These are phyloP conservation scores for Rutilus rutilus DNA, from an alignment of 2,113 vertebrate genomes.

Conservation along the genomic window DNA sequence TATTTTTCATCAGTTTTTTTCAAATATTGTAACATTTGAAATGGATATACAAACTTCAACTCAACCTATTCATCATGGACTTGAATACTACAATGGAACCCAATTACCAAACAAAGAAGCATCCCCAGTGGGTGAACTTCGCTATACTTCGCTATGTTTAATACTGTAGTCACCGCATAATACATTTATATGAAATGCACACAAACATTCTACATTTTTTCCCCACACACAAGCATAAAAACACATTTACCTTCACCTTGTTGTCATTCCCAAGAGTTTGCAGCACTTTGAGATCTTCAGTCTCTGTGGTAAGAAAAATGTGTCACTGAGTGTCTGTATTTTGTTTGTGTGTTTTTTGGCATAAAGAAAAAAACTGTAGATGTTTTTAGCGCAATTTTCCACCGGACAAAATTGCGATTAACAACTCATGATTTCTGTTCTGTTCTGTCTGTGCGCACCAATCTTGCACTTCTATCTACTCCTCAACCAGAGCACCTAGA, in stretches of 20 bases:
- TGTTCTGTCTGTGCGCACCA: too few relatives aligned
- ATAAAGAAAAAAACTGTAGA: neutral
- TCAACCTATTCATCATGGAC: neutral
- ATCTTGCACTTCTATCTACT: too few relatives aligned
- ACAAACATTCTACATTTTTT: neutral
- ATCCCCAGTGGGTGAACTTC: neutral
- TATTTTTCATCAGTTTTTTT: too few relatives aligned
- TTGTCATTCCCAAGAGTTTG: slow-evolving; percentile 89
- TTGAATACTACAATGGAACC: neutral
- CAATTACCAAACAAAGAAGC: neutral
- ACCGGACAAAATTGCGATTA: too few relatives aligned
- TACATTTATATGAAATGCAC: neutral
- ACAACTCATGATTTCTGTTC: too few relatives aligned
- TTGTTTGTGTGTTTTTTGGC: neutral
- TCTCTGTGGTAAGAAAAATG: slow-evolving; percentile 71
- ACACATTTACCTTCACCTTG: slow-evolving; percentile 83
- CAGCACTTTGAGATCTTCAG: slow-evolving; percentile 87
- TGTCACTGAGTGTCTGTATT: neutral
- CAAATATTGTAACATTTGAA: neutral
- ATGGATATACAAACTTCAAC: neutral
- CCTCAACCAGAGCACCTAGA: too few relatives aligned
- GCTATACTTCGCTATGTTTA: neutral
- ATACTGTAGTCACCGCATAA: neutral
- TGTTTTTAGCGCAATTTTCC: too few relatives aligned
- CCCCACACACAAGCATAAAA: neutral